A percentile compares a stretch with the other conserved stretches of the same genome.
Evolutionary conservation across 2,888 invertebrate species (phyloP).

Genomic region (Crossocerus cetratus): DNA sequence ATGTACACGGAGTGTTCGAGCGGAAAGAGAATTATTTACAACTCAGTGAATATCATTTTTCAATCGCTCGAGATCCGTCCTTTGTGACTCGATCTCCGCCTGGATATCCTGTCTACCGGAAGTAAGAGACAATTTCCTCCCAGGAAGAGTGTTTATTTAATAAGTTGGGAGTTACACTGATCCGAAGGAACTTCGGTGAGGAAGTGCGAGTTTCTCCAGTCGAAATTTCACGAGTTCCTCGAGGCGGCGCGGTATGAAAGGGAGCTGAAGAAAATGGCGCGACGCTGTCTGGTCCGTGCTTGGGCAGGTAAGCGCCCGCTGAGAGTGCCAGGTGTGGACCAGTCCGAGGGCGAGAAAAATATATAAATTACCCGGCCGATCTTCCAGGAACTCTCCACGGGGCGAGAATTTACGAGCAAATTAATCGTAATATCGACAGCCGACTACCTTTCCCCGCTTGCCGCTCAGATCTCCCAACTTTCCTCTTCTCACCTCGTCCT

Average conservation of each 20-base stretch:
- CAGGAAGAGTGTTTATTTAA: neutral
- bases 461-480: slow-evolving; percentile 19
- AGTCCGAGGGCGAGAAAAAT: slow-evolving; percentile 62
- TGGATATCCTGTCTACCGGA: no score
- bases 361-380: slow-evolving; percentile 72
- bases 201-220: slow-evolving; percentile 24
- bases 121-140: neutral
- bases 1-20: slow-evolving; percentile 31
- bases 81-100: neutral
- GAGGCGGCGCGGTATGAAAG: neutral
- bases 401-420: slow-evolving; percentile 74
- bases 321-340: slow-evolving; percentile 67
- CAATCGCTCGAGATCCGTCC: slow-evolving; percentile 1
- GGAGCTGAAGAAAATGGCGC: slow-evolving; percentile 58
- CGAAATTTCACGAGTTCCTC: slow-evolving; percentile 18
- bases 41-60: slow-evolving; percentile 33
- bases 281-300: slow-evolving; percentile 69
- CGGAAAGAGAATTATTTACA: slow-evolving; percentile 45
- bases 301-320: slow-evolving; percentile 58
- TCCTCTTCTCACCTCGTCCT: neutral
- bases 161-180: neutral
- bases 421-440: slow-evolving; percentile 74
- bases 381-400: slow-evolving; percentile 68
- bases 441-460: slow-evolving; percentile 40
- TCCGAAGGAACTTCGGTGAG: neutral